These are phyloP conservation scores for Aphodius granarius DNA, from an alignment of 2,888 invertebrate genomes.

Conservation along the genomic window DNA sequence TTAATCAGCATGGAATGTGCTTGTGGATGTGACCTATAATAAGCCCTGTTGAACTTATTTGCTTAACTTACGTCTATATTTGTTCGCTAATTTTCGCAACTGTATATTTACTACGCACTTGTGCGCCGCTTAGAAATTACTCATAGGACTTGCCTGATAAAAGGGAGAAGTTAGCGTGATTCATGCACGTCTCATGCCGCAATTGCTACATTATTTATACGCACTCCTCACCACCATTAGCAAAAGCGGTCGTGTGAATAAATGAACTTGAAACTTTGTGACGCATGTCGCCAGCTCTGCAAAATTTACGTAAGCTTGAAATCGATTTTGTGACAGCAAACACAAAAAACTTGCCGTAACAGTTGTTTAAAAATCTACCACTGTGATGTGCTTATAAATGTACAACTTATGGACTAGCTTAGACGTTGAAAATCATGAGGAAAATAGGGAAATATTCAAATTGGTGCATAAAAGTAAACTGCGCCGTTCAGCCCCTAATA, in stretches of 20 bases:
- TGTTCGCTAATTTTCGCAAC: neutral
- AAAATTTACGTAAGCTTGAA: neutral
- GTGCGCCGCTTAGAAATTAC: neutral
- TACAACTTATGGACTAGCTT: too few species aligned
- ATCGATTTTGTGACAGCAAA: too few species aligned
- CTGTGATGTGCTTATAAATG: too few species aligned
- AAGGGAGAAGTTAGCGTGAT: conserved; percentile 3
- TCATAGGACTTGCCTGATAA: conserved; percentile 9
- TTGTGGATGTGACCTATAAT: neutral
- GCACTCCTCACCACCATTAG: neutral
- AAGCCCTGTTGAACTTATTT: neutral
- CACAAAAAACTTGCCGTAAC: too few species aligned
- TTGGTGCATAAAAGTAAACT: too few species aligned
- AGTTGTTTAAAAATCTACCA: too few species aligned
- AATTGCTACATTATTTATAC: neutral
- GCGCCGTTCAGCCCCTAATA: too few species aligned
- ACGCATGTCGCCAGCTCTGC: neutral
- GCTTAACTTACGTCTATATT: neutral
- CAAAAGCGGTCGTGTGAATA: neutral
- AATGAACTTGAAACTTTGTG: neutral
- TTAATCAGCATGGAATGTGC: neutral
- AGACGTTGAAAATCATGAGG: too few species aligned
- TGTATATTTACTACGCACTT: neutral
- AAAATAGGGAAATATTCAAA: too few species aligned
- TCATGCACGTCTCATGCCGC: neutral